Conservation (phyloP, 2,888 invertebrate species). For the Eretmocerus hayati region DNA sequence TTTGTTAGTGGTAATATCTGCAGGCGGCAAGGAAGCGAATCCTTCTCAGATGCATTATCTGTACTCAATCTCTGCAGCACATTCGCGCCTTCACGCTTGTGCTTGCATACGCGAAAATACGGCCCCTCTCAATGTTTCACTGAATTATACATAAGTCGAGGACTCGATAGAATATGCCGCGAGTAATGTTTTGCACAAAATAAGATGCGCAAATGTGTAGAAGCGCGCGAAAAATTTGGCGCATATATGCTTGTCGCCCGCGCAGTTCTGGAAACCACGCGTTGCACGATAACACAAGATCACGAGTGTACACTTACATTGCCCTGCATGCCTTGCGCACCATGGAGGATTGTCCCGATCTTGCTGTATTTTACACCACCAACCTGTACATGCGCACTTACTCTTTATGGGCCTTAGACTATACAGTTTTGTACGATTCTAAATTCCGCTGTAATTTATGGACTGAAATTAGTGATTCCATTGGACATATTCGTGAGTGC, state of each 20-base stretch:
- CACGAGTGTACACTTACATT: slow-evolving; percentile 5
- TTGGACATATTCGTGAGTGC: no score
- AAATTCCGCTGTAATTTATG: no score
- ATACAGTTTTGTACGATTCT: no score
- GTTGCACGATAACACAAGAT: slow-evolving; percentile 12
- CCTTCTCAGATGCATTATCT: not conserved
- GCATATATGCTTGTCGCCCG: slow-evolving; percentile 6
- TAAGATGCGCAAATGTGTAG: not conserved
- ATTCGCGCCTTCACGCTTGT: slow-evolving; percentile 20
- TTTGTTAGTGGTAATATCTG: no score
- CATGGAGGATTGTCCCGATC: slow-evolving; percentile 5
- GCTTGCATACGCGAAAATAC: slow-evolving; percentile 20
- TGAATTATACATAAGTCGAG: slow-evolving; percentile 43
- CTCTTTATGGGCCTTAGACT: not conserved
- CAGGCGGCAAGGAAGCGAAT: not conserved
- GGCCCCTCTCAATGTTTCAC: slow-evolving; percentile 17
- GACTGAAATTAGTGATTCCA: no score
- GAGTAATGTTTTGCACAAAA: not conserved
- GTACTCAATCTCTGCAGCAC: slow-evolving; percentile 29
- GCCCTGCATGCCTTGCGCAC: slow-evolving; percentile 3
- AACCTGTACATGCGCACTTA: not conserved
- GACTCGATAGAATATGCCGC: slow-evolving; percentile 27
- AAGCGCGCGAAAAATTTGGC: not conserved
- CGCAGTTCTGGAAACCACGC: slow-evolving; percentile 23
- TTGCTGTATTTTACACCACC: not conserved